These are phyloP conservation scores for Camponotus pennsylvanicus DNA, from an alignment of 1,140 invertebrate genomes.

Conservation along the genomic window DNA sequence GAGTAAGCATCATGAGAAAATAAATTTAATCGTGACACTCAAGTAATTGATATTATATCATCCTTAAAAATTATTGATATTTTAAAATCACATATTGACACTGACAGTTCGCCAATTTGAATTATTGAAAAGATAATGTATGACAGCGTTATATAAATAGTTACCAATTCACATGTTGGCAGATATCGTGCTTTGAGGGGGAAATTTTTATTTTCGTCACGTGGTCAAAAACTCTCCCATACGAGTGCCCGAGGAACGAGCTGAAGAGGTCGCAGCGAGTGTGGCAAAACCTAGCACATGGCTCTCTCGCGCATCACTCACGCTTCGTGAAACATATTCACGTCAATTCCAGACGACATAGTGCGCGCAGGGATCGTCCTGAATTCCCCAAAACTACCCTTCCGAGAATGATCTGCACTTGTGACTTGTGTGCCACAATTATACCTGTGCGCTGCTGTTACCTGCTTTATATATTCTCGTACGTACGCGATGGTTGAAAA, in stretches of 20 bases:
- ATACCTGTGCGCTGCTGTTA: neutral
- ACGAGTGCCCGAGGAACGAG: slow-evolving; percentile 4
- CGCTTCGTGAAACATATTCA: slow-evolving; percentile 72
- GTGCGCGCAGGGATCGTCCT: slow-evolving; percentile 56
- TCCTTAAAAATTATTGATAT: too few species aligned
- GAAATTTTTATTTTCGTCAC: slow-evolving; percentile 7
- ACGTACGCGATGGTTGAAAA: neutral
- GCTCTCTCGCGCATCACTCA: slow-evolving; percentile 59
- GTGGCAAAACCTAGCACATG: slow-evolving; percentile 47
- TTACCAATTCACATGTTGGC: neutral
- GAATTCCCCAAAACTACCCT: slow-evolving; percentile 64
- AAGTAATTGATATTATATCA: neutral
- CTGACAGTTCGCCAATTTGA: neutral
- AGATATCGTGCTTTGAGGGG: neutral
- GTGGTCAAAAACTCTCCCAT: neutral
- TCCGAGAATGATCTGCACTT: slow-evolving; percentile 47
- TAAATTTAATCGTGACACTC: neutral
- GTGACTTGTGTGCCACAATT: slow-evolving; percentile 41
- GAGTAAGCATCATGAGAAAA: neutral
- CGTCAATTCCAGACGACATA: slow-evolving; percentile 67
- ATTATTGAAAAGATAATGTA: neutral
- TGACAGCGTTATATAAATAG: neutral
- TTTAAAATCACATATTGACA: neutral
- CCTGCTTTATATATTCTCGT: neutral
- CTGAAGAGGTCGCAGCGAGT: slow-evolving; percentile 41